A percentile compares a stretch with the other conserved stretches of the same genome.
Evolutionary conservation across 2,888 invertebrate genomes (phyloP).

Genomic region (Agonum fuliginosum): DNA sequence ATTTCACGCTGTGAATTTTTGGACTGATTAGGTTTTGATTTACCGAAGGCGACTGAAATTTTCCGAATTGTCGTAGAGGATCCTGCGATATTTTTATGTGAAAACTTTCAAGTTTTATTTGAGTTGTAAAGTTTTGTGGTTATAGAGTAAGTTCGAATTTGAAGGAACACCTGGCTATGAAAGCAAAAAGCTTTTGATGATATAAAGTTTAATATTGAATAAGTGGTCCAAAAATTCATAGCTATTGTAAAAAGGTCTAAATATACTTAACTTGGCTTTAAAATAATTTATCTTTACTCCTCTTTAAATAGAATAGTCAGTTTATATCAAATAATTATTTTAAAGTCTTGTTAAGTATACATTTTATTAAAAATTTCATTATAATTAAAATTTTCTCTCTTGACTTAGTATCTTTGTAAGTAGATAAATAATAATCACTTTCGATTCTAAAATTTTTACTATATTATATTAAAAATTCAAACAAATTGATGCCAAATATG

Average conservation of each 20-base stretch:
- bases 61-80: neutral
- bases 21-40: conserved; percentile 27
- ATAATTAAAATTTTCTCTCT: neutral
- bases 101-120: conserved; percentile 34
- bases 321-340: too few relatives aligned
- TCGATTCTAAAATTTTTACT: neutral
- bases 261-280: conserved; percentile 1
- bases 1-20: conserved; percentile 10
- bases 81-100: conserved; percentile 11
- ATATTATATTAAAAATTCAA: neutral
- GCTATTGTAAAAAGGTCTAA: conserved; percentile 3
- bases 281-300: too few relatives aligned
- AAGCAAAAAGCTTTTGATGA: neutral
- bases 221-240: neutral
- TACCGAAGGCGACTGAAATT: neutral
- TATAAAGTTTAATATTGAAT: neutral
- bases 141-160: conserved; percentile 5
- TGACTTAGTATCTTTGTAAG: neutral
- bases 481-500: neutral
- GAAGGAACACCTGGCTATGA: conserved; percentile 6
- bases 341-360: neutral
- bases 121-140: conserved; percentile 4
- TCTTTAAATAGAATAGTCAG: too few relatives aligned
- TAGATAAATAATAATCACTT: conserved; percentile 7
- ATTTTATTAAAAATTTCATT: conserved; percentile 5